Evolutionary conservation across 2,797 vertebrate species (phyloP), one percentile per base, ranked within the genome.

Genomic region (Xiphorhynchus erythropygius): DNA sequence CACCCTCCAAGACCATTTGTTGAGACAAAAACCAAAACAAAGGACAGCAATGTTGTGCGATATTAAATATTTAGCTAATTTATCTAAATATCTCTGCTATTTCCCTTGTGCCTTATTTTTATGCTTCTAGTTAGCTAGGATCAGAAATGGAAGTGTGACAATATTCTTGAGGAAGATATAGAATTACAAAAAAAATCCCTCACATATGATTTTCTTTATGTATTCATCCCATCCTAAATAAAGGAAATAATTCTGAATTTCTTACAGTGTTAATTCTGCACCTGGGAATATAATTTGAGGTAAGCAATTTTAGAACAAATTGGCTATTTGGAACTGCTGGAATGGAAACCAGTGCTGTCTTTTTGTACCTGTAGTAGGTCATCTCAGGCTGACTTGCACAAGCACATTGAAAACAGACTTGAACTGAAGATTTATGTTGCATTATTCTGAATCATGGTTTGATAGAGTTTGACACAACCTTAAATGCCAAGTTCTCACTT

Each of bases 31-130:
- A 25, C 3, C 16, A 79, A 77, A 84, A n/a, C 7, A 84, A 84
- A 55, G 9, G 82, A 33, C 2, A 83, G 4, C 15, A 70, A 15
- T 56, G 5, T 56, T 88, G 19, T 91, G 75, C 35, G 32, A 91
- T 75, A 88, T 74, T 85, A 83, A 85, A 91, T 70, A 74, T 83
- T 93, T 80, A 74, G 47, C 59, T n/a, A 70, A 52, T 81, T 84
- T 87, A 87, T 76, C 32, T 76, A 65, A 78, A 25, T 87, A 73
- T 78, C 49, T 88, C 18, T 75, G 25, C 23, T 87, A 69, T 92
- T 92, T 93, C 55, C 65, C 33, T 64, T 4, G 2, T 75, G 41
- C 6, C 35, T 82, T 68, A 14, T 74, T 93, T 94, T 86, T 64
- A 62, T 13, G 10, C 15, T 50, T 76, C 14, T 52, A 63, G 42